A percentile compares a stretch with the other conserved stretches of the same genome.
Evolutionary conservation across 1,140 invertebrate genomes (phyloP).

Genomic region (Macrotrachela quadricornifera): DNA sequence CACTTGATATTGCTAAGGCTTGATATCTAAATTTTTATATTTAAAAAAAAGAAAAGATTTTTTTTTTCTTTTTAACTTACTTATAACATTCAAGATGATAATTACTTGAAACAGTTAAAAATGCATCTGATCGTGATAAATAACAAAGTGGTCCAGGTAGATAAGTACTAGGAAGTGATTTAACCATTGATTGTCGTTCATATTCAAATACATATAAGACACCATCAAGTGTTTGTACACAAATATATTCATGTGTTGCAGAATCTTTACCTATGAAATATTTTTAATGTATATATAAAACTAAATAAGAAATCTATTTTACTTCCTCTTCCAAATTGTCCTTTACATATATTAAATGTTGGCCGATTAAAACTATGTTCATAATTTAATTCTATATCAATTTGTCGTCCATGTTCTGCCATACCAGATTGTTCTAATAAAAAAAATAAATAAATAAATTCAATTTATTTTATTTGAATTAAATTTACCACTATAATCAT

Average conservation of each 20-base stretch:
- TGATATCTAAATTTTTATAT: slow-evolving; percentile 19
- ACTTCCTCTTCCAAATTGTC: slow-evolving; percentile 47
- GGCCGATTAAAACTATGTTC: slow-evolving; percentile 33
- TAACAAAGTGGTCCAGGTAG: slow-evolving; percentile 56
- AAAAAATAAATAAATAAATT: not conserved
- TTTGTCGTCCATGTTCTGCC: slow-evolving; percentile 31
- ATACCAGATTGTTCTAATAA: slow-evolving; percentile 13
- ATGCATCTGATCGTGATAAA: slow-evolving; percentile 50
- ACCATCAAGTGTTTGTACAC: slow-evolving; percentile 62
- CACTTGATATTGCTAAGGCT: slow-evolving; percentile 28
- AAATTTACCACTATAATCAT: slow-evolving; percentile 35
- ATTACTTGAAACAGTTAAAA: slow-evolving; percentile 49
- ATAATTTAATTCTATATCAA: slow-evolving; percentile 28
- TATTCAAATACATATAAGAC: slow-evolving; percentile 63
- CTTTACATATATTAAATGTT: slow-evolving; percentile 43
- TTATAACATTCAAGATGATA: slow-evolving; percentile 56
- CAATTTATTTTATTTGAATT: not conserved
- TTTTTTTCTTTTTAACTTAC: slow-evolving; percentile 29
- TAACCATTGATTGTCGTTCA: slow-evolving; percentile 53
- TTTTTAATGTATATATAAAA: too few species aligned
- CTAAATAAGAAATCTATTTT: too few species aligned
- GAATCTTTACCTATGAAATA: slow-evolving; percentile 30
- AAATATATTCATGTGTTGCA: slow-evolving; percentile 50
- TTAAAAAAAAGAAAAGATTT: too few species aligned
- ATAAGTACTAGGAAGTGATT: slow-evolving; percentile 47